These are phyloP conservation scores for Lates calcarifer DNA, from an alignment of 2,113 vertebrate species.

Conservation along the genomic window DNA sequence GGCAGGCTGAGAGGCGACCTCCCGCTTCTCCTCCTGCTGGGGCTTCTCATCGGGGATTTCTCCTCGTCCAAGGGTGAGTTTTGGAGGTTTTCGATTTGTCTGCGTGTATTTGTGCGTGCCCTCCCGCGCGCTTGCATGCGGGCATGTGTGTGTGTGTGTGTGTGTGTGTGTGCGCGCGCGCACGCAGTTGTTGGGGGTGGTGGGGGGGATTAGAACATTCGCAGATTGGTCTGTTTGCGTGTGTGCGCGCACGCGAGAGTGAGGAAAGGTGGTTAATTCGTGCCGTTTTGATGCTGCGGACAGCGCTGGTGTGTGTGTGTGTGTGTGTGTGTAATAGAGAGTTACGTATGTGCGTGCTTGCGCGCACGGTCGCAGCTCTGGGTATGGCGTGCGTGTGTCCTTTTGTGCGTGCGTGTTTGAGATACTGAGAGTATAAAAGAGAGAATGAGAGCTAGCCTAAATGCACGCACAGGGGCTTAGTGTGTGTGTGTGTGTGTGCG, in stretches of 20 bases:
- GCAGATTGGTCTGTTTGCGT: constrained; percentile 42
- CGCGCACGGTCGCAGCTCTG: background rate
- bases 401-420: constrained; percentile 34
- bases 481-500: constrained; percentile 20
- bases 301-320: constrained; percentile 14
- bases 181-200: background rate
- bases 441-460: constrained; percentile 22
- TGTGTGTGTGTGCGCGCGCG: constrained; percentile 5
- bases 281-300: constrained; percentile 43
- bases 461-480: constrained; percentile 12
- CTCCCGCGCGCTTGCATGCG: background rate
- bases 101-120: constrained; percentile 13
- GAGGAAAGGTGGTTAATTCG: constrained; percentile 45
- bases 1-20: constrained; percentile 76
- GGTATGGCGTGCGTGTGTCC: constrained; percentile 35
- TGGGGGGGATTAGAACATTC: background rate
- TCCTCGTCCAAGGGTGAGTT: constrained; percentile 80
- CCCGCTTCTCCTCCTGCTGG: constrained; percentile 76
- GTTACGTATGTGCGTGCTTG: constrained; percentile 16
- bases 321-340: constrained; percentile 10
- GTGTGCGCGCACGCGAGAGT: constrained; percentile 28
- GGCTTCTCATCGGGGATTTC: constrained; percentile 78
- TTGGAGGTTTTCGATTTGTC: constrained; percentile 26
- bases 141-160: background rate
- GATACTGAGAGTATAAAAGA: constrained; percentile 30